These are phyloP conservation scores for Epinotia brunnichana DNA, from an alignment of 2,888 invertebrate genomes.

Conservation along the genomic window DNA sequence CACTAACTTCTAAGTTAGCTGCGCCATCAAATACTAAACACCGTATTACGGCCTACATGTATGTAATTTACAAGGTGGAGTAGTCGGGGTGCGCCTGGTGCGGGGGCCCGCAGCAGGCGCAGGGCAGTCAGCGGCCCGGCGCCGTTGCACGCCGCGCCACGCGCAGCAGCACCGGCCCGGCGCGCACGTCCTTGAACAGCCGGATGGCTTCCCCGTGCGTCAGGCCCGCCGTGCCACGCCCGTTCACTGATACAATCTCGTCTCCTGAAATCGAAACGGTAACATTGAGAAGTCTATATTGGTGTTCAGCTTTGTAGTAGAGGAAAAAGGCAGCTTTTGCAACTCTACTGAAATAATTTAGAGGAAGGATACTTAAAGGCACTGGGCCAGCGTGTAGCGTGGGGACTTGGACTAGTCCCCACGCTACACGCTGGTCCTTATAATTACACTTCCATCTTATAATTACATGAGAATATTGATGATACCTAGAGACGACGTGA, in stretches of 20 bases:
- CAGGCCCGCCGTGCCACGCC: slow-evolving; percentile 89
- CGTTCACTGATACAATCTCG: slow-evolving; percentile 91
- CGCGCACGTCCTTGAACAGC: slow-evolving; percentile 90
- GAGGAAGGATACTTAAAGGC: no score
- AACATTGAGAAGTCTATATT: slow-evolving; percentile 5
- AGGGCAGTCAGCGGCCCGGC: slow-evolving; percentile 75
- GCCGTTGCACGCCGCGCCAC: slow-evolving; percentile 84
- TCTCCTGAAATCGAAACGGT: slow-evolving; percentile 85
- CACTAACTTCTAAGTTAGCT: neutral
- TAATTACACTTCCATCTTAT: no score
- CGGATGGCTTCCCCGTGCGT: slow-evolving; percentile 91
- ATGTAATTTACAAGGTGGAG: slow-evolving; percentile 63
- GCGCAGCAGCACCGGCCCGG: slow-evolving; percentile 89
- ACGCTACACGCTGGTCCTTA: no score
- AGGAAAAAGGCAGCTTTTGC: no score
- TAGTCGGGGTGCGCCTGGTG: slow-evolving; percentile 74
- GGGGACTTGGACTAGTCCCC: no score
- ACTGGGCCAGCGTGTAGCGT: no score
- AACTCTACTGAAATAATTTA: no score
- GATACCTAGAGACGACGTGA: no score
- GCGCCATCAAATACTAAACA: neutral
- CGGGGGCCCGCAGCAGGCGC: slow-evolving; percentile 76
- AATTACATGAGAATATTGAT: no score
- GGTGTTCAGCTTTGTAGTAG: neutral
- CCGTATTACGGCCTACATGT: neutral